Percentiles rank a stretch among this genome's conserved stretches.
These are phyloP conservation scores for Cryptocephalus moraei DNA, from an alignment of 2,888 invertebrate species.

Conservation along the genomic window DNA sequence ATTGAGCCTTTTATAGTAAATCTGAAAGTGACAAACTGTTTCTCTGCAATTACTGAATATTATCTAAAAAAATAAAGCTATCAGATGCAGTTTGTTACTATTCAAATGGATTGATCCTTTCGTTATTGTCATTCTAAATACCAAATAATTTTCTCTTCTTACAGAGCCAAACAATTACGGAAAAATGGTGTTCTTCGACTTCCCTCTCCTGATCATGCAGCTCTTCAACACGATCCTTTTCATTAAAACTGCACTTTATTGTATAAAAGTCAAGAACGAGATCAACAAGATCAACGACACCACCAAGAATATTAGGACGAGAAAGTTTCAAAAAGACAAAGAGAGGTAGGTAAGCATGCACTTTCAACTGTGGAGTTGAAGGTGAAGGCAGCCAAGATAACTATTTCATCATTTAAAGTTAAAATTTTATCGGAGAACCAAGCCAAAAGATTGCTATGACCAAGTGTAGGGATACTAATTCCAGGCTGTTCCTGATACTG, in stretches of 20 bases:
- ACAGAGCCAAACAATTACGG: constrained; percentile 22
- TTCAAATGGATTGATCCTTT: too few species aligned
- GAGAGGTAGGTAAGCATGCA: constrained; percentile 60
- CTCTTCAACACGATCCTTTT: constrained; percentile 60
- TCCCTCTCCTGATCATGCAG: constrained; percentile 53
- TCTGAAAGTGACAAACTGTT: too few species aligned
- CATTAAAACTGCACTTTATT: constrained; percentile 57
- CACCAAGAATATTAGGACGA: constrained; percentile 39
- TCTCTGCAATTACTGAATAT: too few species aligned
- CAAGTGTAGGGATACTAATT: constrained; percentile 13
- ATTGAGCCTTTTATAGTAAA: too few species aligned
- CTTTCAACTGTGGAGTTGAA: too few species aligned
- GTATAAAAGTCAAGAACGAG: constrained; percentile 63
- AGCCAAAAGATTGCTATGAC: too few species aligned
- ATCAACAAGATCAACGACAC: constrained; percentile 58
- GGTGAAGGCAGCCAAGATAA: too few species aligned
- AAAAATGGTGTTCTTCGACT: constrained; percentile 19
- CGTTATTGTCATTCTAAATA: too few species aligned
- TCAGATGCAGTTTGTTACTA: too few species aligned
- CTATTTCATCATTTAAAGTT: too few species aligned
- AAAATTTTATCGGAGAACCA: too few species aligned
- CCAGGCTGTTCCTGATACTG: constrained; percentile 57
- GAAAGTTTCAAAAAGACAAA: constrained; percentile 53
- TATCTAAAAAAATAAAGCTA: too few species aligned
- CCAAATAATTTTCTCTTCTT: not conserved